phyloP scores from a whole-genome alignment of 35 echinoderm and acorn worm genomes.

The Ptychodera flava region DNA sequence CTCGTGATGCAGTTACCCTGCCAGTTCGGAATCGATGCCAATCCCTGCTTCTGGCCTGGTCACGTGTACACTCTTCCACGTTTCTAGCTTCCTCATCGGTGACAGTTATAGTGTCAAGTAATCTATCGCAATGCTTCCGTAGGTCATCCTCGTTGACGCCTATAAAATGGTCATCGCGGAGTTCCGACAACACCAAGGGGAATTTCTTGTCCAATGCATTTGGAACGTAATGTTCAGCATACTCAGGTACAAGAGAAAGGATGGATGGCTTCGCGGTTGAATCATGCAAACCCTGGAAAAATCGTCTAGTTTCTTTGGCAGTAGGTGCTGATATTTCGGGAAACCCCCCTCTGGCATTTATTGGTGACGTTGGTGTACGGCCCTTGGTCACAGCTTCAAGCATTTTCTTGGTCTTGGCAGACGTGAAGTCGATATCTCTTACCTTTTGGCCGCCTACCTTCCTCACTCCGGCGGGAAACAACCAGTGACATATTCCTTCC shows the following conservation, averaged over 20 bases:
- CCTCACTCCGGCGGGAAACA: constrained; percentile 7
- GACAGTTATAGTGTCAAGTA: constrained; percentile 2
- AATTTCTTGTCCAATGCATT: not conserved
- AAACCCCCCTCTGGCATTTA: not conserved
- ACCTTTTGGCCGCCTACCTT: not conserved
- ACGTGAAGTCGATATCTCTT: constrained; percentile 31
- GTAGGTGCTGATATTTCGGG: not conserved
- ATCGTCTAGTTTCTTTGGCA: not conserved
- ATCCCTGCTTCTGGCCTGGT: constrained; percentile 18
- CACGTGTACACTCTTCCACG: constrained; percentile 13
- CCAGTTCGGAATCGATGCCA: constrained; percentile 47
- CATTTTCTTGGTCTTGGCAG: constrained; percentile 21
- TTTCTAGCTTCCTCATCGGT: constrained; percentile 4
- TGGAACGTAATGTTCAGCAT: not conserved
- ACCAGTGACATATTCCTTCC: constrained; percentile 29
- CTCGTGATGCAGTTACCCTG: constrained; percentile 50
- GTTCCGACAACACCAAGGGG: not conserved
- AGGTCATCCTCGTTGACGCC: not conserved
- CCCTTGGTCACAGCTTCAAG: not conserved
- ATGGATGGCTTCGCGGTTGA: not conserved
- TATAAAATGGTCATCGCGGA: not conserved
- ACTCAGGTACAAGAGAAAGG: not conserved
- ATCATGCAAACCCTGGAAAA: not conserved
- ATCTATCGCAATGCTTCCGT: not conserved
- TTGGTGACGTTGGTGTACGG: not conserved